Evolutionary conservation across 2,113 vertebrate species (phyloP).

Genomic region (Cavia porcellus): DNA sequence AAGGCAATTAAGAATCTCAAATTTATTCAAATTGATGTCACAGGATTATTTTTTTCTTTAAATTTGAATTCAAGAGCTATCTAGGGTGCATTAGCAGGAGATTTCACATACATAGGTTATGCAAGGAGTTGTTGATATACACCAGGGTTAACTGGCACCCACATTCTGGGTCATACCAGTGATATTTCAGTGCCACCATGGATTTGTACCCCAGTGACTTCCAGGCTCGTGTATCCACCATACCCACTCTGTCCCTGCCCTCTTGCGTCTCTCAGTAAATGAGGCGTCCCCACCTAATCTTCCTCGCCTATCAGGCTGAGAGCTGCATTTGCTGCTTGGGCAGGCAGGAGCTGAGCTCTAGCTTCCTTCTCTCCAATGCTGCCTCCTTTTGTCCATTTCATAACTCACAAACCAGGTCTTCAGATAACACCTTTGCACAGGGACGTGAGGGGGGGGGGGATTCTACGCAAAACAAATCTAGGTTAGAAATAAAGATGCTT

Average conservation of each 20-base stretch:
- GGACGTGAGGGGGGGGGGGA: too few relatives aligned
- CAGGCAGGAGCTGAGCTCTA: background rate
- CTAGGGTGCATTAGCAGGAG: background rate
- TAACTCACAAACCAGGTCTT: background rate
- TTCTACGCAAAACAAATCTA: background rate
- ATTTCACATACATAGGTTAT: too few relatives aligned
- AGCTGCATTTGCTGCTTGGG: background rate
- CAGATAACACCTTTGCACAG: background rate
- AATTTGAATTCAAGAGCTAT: background rate
- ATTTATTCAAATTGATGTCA: background rate
- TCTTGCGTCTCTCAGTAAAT: background rate
- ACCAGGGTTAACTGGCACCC: background rate
- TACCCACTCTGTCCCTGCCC: background rate
- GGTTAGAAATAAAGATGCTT: background rate
- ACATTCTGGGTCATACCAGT: background rate
- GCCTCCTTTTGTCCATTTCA: background rate
- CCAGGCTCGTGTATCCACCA: background rate
- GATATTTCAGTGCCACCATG: background rate
- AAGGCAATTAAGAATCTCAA: background rate
- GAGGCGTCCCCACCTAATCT: background rate
- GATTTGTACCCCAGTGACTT: background rate
- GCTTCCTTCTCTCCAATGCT: background rate
- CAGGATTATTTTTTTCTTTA: background rate
- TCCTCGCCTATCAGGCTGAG: background rate
- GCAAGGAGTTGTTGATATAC: background rate